phyloP scores from a whole-genome alignment of 2,888 invertebrate genomes.

The Coelogynopora nodosa region DNA sequence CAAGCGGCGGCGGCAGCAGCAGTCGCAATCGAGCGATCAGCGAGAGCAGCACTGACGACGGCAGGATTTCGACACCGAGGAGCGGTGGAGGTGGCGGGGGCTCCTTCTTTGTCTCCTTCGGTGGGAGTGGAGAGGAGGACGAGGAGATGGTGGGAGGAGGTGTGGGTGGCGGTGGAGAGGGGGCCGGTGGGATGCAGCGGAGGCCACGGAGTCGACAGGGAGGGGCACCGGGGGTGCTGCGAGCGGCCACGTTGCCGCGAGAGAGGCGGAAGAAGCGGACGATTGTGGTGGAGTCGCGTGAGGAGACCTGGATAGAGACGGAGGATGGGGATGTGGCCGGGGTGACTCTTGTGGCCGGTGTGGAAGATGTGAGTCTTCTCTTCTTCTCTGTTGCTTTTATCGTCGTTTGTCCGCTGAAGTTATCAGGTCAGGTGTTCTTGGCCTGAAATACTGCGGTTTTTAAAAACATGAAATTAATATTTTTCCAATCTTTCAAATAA shows the following conservation, averaged over 20 bases:
- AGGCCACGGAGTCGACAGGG: background rate
- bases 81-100: background rate
- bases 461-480: too few relatives aligned
- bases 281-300: background rate
- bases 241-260: background rate
- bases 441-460: too few relatives aligned
- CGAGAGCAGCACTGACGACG: background rate
- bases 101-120: background rate
- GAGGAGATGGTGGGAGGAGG: constrained; percentile 67
- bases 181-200: background rate
- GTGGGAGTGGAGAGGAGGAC: constrained; percentile 66
- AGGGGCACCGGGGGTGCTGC: background rate
- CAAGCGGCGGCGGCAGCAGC: too few relatives aligned
- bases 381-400: background rate
- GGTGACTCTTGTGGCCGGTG: background rate
- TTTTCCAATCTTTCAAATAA: too few relatives aligned
- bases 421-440: too few relatives aligned
- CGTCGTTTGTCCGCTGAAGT: too few relatives aligned
- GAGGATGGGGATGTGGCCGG: background rate
- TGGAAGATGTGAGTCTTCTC: background rate
- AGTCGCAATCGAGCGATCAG: background rate
- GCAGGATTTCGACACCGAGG: background rate
- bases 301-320: background rate
- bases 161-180: constrained; percentile 41
- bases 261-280: background rate